Base-by-base conservation (phyloP, 2,888 invertebrate genomes). In the Drosophila greeni region DNA sequence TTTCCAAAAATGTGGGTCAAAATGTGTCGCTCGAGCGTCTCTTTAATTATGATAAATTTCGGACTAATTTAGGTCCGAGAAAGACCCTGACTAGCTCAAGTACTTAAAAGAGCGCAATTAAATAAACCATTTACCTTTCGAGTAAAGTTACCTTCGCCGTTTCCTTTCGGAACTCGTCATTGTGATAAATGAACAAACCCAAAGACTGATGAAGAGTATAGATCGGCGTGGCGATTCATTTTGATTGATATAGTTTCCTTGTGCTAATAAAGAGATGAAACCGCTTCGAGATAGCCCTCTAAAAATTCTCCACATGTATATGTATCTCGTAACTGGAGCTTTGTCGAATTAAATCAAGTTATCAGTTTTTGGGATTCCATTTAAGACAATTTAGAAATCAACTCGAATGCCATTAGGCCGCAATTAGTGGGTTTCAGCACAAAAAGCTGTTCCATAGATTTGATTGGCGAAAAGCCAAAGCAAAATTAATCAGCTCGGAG, bases 1-100 rank as follows among this genome's bases (percentile, higher is more conserved):
- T 58, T 47, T 26, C 20, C 29, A 53, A 61, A 8, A 74, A 79
- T 82, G 66, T 80, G 59, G 82, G 84, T 70, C 84, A 82, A 79
- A 74, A 68, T 75, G 56, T 84, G 75, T 84, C 80, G 79, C 80
- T 76, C 65, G 68, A 68, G 59, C 66, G 59, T 68, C 48, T 72
- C 60, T 66, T 62, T 66, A 70, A 70, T 68, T 75, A 74, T 75
- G 62, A 78, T 68, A 61, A 51, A 66, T 72, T 72, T 75, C 52
- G 37, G 72, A 23, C 49, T 58, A 72, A 78, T 49, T 54, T 74
- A 52, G 71, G 49, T 34, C 31, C n/a, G 31, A 42, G 34, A 40
- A 40, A 69, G 82, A 76, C 80, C 84, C 71, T 76, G 67, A 33
- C 49, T 59, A 70, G 54, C 34, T 14, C 45, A 42, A 60, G 64